phyloP scores from a whole-genome alignment of 2,888 invertebrate species.

The Netelia inedita region DNA sequence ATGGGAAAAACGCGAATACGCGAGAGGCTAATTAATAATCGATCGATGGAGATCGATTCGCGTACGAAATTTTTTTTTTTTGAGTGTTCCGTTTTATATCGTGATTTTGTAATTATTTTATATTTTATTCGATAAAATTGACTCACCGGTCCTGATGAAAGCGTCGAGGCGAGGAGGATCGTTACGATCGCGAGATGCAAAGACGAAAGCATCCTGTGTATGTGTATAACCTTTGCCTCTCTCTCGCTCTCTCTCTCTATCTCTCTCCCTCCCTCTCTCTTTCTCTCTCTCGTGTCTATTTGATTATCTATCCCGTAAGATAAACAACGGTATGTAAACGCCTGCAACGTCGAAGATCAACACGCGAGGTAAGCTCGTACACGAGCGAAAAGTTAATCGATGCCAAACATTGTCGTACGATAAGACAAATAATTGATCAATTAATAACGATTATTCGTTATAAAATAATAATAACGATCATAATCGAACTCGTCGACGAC shows the following conservation, averaged over 20 bases:
- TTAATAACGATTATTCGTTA: no score
- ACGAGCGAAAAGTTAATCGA: no score
- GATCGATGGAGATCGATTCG: neutral
- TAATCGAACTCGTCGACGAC: no score
- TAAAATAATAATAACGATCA: no score
- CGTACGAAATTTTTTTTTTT: no score
- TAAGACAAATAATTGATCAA: no score
- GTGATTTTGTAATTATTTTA: neutral
- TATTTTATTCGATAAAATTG: slow-evolving; percentile 28
- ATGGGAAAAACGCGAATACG: neutral
- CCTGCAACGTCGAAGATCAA: no score
- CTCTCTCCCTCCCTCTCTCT: neutral
- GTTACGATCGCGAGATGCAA: slow-evolving; percentile 13
- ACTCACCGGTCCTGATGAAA: slow-evolving; percentile 27
- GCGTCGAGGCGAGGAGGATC: neutral
- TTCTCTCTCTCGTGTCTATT: neutral
- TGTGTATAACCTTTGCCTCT: no score
- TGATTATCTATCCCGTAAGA: neutral
- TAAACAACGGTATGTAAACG: no score
- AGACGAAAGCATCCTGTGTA: slow-evolving; percentile 29
- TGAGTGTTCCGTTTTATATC: neutral
- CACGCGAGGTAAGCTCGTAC: no score
- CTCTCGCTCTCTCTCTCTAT: no score
- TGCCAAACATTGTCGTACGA: no score
- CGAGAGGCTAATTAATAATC: neutral